Evolutionary conservation across 1,140 invertebrate genomes (phyloP).

Genomic region (Leptoteleia sp.): DNA sequence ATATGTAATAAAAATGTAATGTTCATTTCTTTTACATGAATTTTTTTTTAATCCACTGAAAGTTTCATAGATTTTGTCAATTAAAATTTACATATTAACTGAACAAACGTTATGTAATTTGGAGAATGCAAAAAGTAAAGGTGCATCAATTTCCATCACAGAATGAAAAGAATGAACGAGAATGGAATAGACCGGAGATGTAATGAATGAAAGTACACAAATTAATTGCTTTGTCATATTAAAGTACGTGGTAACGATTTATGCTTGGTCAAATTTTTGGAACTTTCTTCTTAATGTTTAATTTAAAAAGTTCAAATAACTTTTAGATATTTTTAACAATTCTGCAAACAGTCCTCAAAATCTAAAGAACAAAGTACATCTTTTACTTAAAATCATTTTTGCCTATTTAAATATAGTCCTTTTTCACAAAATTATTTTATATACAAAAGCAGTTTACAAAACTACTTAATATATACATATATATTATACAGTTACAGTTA

Average conservation of each 20-base stretch:
- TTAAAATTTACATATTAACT: background rate
- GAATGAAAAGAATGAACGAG: background rate
- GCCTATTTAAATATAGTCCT: no score
- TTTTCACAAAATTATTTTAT: no score
- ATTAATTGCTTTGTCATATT: slow-evolving; percentile 4
- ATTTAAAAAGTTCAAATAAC: no score
- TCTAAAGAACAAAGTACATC: no score
- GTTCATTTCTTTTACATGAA: slow-evolving; percentile 9
- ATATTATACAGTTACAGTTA: no score
- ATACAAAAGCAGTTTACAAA: no score
- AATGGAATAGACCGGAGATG: background rate
- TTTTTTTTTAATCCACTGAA: background rate
- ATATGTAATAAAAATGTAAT: slow-evolving; percentile 1
- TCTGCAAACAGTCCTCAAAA: no score
- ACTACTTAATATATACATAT: no score
- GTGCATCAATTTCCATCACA: background rate
- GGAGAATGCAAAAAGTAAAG: background rate
- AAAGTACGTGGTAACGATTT: background rate
- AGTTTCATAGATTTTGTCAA: background rate
- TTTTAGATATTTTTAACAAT: no score
- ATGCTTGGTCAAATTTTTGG: background rate
- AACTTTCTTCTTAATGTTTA: no score
- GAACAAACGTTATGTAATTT: background rate
- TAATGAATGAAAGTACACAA: background rate
- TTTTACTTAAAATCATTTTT: no score